phyloP scores from a whole-genome alignment of 2,113 vertebrate species.

The Hydropotes inermis region DNA sequence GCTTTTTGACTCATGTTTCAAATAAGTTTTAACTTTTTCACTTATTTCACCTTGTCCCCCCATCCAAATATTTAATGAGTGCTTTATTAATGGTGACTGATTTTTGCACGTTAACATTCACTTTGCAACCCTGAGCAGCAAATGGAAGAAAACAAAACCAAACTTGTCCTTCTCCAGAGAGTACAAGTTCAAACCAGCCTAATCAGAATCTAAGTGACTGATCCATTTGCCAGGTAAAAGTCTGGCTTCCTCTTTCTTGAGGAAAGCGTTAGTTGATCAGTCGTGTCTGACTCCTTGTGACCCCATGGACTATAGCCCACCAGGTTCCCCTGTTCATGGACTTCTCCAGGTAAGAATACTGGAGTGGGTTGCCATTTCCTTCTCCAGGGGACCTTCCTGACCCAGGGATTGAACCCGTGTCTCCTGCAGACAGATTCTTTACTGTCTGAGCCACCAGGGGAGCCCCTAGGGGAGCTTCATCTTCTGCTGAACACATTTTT shows the following conservation, averaged over 20 bases:
- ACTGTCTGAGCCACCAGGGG: not conserved
- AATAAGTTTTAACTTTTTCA: not conserved
- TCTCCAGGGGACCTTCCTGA: fast-evolving
- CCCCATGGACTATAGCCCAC: not conserved
- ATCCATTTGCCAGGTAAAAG: not conserved
- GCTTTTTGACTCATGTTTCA: not conserved
- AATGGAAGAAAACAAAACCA: not conserved
- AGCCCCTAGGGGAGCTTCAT: not conserved
- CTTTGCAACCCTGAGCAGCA: not conserved
- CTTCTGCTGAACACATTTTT: not conserved
- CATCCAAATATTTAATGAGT: not conserved
- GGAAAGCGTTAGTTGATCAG: not conserved
- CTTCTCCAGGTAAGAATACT: not conserved
- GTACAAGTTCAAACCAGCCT: not conserved
- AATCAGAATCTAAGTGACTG: not conserved
- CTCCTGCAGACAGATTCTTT: not conserved
- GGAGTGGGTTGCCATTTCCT: not conserved
- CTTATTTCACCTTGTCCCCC: fast-evolving
- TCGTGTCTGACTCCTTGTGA: not conserved
- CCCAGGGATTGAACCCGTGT: not conserved
- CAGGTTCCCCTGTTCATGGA: not conserved
- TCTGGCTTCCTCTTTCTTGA: not conserved
- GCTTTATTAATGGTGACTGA: not conserved
- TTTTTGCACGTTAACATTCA: not conserved
- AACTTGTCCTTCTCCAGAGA: not conserved